Percentiles rank a stretch among this genome's conserved stretches.
Evolutionary conservation across 2,113 vertebrate genomes (phyloP).

Genomic region (Empidonax traillii): DNA sequence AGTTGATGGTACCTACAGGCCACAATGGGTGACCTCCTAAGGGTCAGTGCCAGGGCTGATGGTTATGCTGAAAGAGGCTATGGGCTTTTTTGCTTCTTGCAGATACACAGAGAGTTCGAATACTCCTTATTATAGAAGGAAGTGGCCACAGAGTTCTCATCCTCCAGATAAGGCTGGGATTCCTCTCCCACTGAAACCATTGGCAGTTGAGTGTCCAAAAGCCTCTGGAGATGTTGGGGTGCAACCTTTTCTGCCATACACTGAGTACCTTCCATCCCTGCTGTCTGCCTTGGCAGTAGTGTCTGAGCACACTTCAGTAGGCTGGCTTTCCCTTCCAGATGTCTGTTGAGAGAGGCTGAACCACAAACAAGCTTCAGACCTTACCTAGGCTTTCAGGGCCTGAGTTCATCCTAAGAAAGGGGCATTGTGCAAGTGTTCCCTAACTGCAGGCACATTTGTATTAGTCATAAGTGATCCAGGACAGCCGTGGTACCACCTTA

Average conservation of each 20-base stretch:
- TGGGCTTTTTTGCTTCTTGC: not conserved
- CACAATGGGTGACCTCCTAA: not conserved
- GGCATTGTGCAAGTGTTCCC: not conserved
- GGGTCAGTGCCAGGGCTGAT: not conserved
- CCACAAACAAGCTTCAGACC: not conserved
- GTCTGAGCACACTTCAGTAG: not conserved
- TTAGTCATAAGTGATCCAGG: not conserved
- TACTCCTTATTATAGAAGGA: not conserved
- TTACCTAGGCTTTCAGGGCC: not conserved
- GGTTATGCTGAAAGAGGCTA: not conserved
- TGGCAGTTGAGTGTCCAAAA: not conserved
- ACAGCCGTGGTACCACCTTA: not conserved
- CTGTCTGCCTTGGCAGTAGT: not conserved
- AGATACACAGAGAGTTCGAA: not conserved
- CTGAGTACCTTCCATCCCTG: not conserved
- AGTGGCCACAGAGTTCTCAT: not conserved
- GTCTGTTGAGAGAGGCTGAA: not conserved
- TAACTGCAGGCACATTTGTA: not conserved
- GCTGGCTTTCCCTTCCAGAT: not conserved
- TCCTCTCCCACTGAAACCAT: not conserved
- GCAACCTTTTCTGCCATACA: not conserved
- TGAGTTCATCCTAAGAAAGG: not conserved
- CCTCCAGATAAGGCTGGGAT: not conserved
- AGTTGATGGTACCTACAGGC: not conserved
- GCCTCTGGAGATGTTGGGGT: not conserved